Base-by-base conservation (phyloP, 2,797 vertebrate genomes). In the Halcyon smyrnensis region DNA sequence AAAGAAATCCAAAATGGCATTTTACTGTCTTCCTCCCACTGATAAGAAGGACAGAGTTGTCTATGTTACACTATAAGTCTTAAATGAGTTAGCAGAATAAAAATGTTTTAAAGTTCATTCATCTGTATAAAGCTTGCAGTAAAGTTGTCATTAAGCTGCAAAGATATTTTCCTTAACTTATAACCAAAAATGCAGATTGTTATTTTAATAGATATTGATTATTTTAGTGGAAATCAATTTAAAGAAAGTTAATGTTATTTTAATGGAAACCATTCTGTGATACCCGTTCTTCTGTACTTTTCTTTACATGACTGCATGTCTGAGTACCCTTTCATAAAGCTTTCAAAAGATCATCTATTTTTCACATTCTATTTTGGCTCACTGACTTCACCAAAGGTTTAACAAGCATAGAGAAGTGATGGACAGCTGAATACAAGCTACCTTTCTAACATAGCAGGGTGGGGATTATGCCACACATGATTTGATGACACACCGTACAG, bases 341-440 rank as follows among this genome's bases (percentile, higher is more conserved):
- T 82, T 94, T 90, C 27, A 89, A 80, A 89, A 65, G 64, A 78
- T 75, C 34, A 21, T 36, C 30, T 56, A 46, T 92, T 88, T 68
- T 93, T 87, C 88, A 85, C 59, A 4, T 91, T 87, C 69, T 86
- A 36, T 91, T 94, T 90, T 95, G 69, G 70, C 64, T 95, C 77
- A 50, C 51, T 86, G 77, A 41, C 84, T 92, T 91, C 67, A 74
- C 86, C 90, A 84, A 56, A 90, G 63, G 41, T 86, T 93, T 88
- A 86, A 84, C 0, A 9, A 81, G 45, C 74, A 75, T 43, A 53
- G 90, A 93, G 80, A 71, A 87, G 32, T 89, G 91, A 94, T 27
- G 74, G 86, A 76, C 88, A 95, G 64, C 46, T 92, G 78, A 94
- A 91, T 84, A 16, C 59, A 41, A 0, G 11, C 63, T 82, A 75